phyloP scores from a whole-genome alignment of 2,888 invertebrate species.

The Drosophila macrospina region DNA sequence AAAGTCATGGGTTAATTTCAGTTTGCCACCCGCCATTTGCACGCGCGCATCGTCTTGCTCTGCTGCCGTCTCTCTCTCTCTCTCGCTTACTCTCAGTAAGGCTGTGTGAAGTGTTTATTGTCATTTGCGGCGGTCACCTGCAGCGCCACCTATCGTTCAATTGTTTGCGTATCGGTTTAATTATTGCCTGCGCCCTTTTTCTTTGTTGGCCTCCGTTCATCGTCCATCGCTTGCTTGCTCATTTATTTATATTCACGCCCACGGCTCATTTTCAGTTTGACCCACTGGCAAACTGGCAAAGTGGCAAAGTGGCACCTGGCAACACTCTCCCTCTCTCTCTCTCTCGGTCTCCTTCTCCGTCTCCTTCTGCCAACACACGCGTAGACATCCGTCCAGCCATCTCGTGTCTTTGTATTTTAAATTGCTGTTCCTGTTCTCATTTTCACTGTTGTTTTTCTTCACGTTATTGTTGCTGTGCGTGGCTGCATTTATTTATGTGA shows the following conservation, averaged over 20 bases:
- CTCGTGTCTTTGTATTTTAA: constrained; percentile 75
- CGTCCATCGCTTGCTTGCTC: constrained; percentile 42
- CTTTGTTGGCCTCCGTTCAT: constrained; percentile 24
- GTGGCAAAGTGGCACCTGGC: constrained; percentile 52
- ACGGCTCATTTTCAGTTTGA: constrained; percentile 78
- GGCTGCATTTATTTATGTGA: constrained; percentile 26
- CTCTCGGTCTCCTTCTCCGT: not conserved
- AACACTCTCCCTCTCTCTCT: not conserved
- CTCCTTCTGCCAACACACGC: constrained; percentile 3
- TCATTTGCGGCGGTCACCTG: constrained; percentile 62
- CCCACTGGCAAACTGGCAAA: constrained; percentile 64
- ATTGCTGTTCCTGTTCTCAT: constrained; percentile 71
- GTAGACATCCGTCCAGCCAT: constrained; percentile 9
- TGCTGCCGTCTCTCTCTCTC: not conserved
- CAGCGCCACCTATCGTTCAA: constrained; percentile 72
- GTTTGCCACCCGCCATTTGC: constrained; percentile 5
- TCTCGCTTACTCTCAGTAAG: not conserved
- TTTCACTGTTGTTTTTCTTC: constrained; percentile 31
- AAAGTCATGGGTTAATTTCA: constrained; percentile 58
- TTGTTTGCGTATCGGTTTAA: constrained; percentile 79
- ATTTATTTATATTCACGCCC: constrained; percentile 80
- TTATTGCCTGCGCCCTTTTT: constrained; percentile 67
- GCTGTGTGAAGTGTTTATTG: constrained; percentile 23
- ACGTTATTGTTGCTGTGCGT: constrained; percentile 28
- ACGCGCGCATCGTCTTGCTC: not conserved